Conservation (phyloP, 2,888 invertebrate species). For the Hypomecis atomaria region DNA sequence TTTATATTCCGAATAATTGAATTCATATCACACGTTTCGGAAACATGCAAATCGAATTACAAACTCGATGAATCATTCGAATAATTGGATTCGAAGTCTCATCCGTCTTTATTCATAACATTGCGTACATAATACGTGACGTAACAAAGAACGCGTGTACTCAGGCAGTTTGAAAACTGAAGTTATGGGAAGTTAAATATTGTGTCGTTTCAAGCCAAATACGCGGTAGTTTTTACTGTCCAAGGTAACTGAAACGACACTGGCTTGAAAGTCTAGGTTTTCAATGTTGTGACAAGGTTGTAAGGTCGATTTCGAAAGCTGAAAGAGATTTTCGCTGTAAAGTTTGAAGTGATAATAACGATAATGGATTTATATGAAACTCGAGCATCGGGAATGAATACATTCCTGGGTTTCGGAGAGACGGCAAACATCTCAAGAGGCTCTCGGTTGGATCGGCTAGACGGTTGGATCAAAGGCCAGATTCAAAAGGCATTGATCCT, state of each 20-base stretch:
- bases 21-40: background rate
- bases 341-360: background rate
- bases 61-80: slow-evolving; percentile 1
- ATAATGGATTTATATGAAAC: background rate
- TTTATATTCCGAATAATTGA: background rate
- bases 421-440: too few species aligned
- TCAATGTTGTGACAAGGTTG: slow-evolving; percentile 6
- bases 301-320: slow-evolving; percentile 12
- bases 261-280: slow-evolving; percentile 7
- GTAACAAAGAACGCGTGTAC: slow-evolving; percentile 22
- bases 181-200: slow-evolving; percentile 15
- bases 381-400: background rate
- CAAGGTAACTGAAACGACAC: slow-evolving; percentile 20
- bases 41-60: background rate
- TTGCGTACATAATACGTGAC: slow-evolving; percentile 13
- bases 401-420: too few species aligned
- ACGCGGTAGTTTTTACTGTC: background rate
- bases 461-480: too few species aligned
- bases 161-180: slow-evolving; percentile 17
- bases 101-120: background rate
- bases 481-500: too few species aligned
- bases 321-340: background rate
- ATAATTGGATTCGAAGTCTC: slow-evolving; percentile 4
- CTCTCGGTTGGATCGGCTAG: too few species aligned
- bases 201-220: too few species aligned